Conservation (phyloP, 2,113 vertebrate species). For the Salvelinus sp. region DNA sequence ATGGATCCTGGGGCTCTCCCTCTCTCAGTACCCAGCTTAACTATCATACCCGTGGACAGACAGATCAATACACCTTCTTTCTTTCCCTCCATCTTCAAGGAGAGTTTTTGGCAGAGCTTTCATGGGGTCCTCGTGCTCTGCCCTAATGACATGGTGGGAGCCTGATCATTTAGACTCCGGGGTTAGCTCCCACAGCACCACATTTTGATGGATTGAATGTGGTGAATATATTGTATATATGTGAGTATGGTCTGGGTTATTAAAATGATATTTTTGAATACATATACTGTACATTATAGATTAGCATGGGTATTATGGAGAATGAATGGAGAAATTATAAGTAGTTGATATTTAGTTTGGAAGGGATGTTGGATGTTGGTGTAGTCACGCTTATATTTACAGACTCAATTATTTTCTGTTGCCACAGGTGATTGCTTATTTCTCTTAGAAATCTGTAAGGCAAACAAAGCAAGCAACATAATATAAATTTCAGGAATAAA, state of each 20-base stretch:
- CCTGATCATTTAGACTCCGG: conserved; percentile 77
- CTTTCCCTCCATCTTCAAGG: conserved; percentile 89
- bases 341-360: background rate
- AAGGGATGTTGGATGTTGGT: background rate
- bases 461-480: background rate
- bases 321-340: background rate
- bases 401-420: conserved; percentile 8
- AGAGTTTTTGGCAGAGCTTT: conserved; percentile 90
- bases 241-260: background rate
- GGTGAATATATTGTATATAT: background rate
- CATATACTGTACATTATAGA: background rate
- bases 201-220: conserved; percentile 37
- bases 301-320: background rate
- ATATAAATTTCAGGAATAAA: background rate
- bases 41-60: conserved; percentile 96
- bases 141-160: conserved; percentile 86
- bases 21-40: conserved; percentile 90
- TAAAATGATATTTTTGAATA: background rate
- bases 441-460: background rate
- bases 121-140: conserved; percentile 80
- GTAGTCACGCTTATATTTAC: background rate
- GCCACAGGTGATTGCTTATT: background rate
- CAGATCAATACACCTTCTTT: conserved; percentile 95
- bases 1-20: conserved; percentile 84
- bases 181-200: conserved; percentile 65